Percentiles rank a stretch among this genome's conserved stretches.
phyloP scores from a whole-genome alignment of 1,140 invertebrate species.

The Nautilus pompilius region DNA sequence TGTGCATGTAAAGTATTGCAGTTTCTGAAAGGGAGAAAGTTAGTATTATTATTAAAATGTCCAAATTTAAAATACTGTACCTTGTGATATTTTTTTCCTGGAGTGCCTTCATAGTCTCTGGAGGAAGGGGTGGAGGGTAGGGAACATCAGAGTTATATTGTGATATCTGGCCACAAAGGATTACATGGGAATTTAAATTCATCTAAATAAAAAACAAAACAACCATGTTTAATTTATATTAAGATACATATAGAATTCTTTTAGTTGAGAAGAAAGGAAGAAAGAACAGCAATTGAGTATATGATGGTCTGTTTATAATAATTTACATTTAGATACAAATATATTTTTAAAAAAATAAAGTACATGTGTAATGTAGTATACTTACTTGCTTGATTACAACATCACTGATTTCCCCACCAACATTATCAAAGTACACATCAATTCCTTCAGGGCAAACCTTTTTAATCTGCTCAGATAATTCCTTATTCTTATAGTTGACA shows the following conservation, averaged over 20 bases:
- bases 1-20: too few relatives aligned
- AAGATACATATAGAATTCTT: too few relatives aligned
- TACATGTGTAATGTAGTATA: neutral
- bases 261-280: neutral
- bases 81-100: conserved; percentile 43
- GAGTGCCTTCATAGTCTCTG: conserved; percentile 25
- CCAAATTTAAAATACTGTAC: too few relatives aligned
- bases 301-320: neutral
- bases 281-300: neutral
- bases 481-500: conserved; percentile 43
- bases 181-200: conserved; percentile 37
- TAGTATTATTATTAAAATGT: neutral
- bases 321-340: too few relatives aligned
- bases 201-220: conserved; percentile 33
- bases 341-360: too few relatives aligned
- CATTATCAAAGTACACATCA: conserved; percentile 51
- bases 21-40: neutral
- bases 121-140: conserved; percentile 46
- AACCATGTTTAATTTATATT: too few relatives aligned
- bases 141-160: conserved; percentile 47
- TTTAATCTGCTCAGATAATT: conserved; percentile 26
- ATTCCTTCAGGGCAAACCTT: conserved; percentile 41
- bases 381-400: conserved; percentile 43
- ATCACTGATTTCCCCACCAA: conserved; percentile 49
- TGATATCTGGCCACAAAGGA: conserved; percentile 51